These are phyloP conservation scores for Germaria angustata DNA, from an alignment of 2,888 invertebrate species.

Conservation along the genomic window DNA sequence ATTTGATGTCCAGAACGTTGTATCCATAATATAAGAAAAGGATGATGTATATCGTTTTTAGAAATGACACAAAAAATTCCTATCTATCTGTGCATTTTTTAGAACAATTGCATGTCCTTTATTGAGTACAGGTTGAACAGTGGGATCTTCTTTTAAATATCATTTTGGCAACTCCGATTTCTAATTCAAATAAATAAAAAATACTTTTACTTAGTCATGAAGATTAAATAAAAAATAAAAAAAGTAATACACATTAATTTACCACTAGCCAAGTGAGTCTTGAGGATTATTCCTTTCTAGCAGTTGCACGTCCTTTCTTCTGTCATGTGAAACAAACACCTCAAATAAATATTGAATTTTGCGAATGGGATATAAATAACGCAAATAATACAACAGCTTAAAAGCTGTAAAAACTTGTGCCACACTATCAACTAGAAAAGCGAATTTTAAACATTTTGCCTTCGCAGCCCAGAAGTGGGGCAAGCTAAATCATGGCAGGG, in stretches of 20 bases:
- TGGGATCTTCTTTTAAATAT: neutral
- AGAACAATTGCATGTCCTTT: no score
- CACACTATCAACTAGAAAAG: slow-evolving; percentile 8
- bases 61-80: no score
- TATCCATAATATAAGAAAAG: no score
- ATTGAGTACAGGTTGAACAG: no score
- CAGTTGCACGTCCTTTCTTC: neutral
- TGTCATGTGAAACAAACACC: slow-evolving; percentile 50
- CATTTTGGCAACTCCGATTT: neutral
- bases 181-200: slow-evolving; percentile 30
- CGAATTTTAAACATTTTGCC: neutral
- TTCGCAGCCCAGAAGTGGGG: neutral
- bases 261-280: neutral
- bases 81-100: no score
- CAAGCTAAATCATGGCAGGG: neutral
- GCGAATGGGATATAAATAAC: neutral
- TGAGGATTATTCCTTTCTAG: slow-evolving; percentile 32
- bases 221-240: slow-evolving; percentile 45
- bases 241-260: neutral
- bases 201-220: slow-evolving; percentile 42
- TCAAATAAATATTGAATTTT: slow-evolving; percentile 61
- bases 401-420: slow-evolving; percentile 48
- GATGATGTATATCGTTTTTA: no score
- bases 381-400: slow-evolving; percentile 41
- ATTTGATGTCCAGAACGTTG: no score